Conservation (phyloP, 2,888 invertebrate species). For the Aricia artaxerxes region DNA sequence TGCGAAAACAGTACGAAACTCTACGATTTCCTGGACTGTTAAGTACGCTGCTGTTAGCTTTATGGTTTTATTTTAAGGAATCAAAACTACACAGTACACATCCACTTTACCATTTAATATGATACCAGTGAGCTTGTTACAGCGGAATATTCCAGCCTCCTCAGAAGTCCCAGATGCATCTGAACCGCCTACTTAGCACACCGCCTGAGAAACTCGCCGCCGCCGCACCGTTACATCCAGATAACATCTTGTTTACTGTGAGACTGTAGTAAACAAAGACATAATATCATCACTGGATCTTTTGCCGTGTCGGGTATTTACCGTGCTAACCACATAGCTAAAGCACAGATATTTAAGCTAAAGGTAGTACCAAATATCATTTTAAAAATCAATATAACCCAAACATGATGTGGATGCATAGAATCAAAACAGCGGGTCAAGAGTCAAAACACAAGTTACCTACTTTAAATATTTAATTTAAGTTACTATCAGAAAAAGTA, state of each 20-base stretch:
- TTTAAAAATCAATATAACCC: too few relatives aligned
- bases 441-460: too few relatives aligned
- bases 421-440: too few relatives aligned
- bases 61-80: too few relatives aligned
- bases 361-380: too few relatives aligned
- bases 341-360: background rate
- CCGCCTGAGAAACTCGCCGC: background rate
- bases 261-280: slow-evolving; percentile 4
- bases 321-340: background rate
- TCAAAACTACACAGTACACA: too few relatives aligned
- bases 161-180: background rate
- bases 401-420: too few relatives aligned
- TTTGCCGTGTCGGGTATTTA: background rate
- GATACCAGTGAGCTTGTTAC: background rate
- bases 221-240: slow-evolving; percentile 1
- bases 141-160: background rate
- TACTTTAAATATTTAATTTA: too few relatives aligned
- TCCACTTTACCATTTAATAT: background rate
- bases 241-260: slow-evolving; percentile 5
- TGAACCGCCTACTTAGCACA: background rate
- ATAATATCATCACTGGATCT: background rate
- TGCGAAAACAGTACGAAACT: too few relatives aligned
- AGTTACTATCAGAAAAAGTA: too few relatives aligned
- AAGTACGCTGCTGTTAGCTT: too few relatives aligned
- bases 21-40: too few relatives aligned